Evolutionary conservation across 2,888 invertebrate genomes (phyloP).

Genomic region (Hydropsyche betteni): DNA sequence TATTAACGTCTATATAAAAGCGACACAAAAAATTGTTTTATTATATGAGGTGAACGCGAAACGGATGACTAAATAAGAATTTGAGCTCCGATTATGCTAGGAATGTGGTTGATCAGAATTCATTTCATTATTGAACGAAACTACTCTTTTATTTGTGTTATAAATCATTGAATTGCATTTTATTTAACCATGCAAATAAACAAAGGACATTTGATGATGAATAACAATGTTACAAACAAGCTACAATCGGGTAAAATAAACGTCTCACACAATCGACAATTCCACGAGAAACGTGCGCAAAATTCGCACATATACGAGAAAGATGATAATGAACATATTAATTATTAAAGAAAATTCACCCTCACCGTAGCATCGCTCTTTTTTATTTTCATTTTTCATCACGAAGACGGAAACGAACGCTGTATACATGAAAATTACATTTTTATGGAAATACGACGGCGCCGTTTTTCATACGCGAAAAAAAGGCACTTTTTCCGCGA

Average conservation of each 20-base stretch:
- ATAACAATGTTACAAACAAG: too few species aligned
- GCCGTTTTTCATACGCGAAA: conserved; percentile 28
- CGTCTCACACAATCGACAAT: too few species aligned
- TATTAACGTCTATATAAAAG: conserved; percentile 26
- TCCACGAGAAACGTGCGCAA: background rate
- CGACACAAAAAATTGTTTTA: conserved; percentile 9
- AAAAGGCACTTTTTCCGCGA: background rate
- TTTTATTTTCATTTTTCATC: conserved; percentile 27
- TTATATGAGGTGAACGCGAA: conserved; percentile 1
- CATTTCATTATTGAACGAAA: too few species aligned
- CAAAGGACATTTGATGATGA: too few species aligned
- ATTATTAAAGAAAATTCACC: conserved; percentile 26
- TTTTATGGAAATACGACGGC: conserved; percentile 22
- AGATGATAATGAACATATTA: conserved; percentile 24
- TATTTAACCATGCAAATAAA: too few species aligned
- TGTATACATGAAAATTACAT: conserved; percentile 24
- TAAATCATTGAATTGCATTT: too few species aligned
- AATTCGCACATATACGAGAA: background rate
- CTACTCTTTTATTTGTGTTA: too few species aligned
- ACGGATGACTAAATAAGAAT: too few species aligned
- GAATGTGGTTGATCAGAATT: too few species aligned
- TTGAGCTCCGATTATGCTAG: too few species aligned
- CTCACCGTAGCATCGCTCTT: conserved; percentile 5
- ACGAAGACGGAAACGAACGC: conserved; percentile 20
- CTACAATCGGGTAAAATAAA: too few species aligned